Percentiles rank a stretch among this genome's conserved stretches.
Conservation (phyloP, 1,140 invertebrate genomes). For the Sarcophaga bullata region DNA sequence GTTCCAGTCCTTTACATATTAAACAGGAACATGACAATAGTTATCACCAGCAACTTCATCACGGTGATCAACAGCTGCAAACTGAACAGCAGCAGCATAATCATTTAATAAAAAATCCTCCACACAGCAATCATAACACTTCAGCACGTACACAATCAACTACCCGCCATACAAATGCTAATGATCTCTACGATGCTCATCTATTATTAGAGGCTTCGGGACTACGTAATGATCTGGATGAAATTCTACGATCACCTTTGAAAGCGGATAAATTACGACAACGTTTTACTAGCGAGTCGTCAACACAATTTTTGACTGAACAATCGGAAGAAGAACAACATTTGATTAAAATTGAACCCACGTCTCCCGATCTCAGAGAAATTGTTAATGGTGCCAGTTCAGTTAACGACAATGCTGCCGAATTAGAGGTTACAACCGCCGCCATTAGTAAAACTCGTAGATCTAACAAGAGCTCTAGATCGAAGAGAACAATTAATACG, state of each 20-base stretch:
- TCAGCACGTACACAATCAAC: not conserved
- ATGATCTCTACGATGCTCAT: slow-evolving; percentile 11
- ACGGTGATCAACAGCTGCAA: slow-evolving; percentile 48
- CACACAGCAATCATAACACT: not conserved
- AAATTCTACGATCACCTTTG: slow-evolving; percentile 60
- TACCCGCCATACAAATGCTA: slow-evolving; percentile 15
- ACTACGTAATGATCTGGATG: slow-evolving; percentile 63
- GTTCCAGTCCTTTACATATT: slow-evolving; percentile 61
- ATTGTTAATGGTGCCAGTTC: slow-evolving; percentile 48
- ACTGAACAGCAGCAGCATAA: slow-evolving; percentile 44
- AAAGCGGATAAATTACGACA: slow-evolving; percentile 55
- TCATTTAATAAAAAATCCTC: slow-evolving; percentile 13
- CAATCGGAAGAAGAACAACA: slow-evolving; percentile 54
- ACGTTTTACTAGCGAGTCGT: slow-evolving; percentile 61
- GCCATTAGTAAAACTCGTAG: not conserved
- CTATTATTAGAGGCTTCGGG: slow-evolving; percentile 55
- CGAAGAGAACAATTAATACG: not conserved
- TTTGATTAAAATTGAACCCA: slow-evolving; percentile 61
- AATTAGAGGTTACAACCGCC: not conserved
- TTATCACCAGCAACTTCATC: slow-evolving; percentile 43
- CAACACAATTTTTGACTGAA: slow-evolving; percentile 56
- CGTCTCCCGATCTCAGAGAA: slow-evolving; percentile 57
- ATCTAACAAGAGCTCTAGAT: slow-evolving; percentile 2
- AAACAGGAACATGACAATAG: slow-evolving; percentile 52
- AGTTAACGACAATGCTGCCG: not conserved